Evolutionary conservation across 2,888 invertebrate genomes (phyloP).

Genomic region (Amphiduros pacificus): DNA sequence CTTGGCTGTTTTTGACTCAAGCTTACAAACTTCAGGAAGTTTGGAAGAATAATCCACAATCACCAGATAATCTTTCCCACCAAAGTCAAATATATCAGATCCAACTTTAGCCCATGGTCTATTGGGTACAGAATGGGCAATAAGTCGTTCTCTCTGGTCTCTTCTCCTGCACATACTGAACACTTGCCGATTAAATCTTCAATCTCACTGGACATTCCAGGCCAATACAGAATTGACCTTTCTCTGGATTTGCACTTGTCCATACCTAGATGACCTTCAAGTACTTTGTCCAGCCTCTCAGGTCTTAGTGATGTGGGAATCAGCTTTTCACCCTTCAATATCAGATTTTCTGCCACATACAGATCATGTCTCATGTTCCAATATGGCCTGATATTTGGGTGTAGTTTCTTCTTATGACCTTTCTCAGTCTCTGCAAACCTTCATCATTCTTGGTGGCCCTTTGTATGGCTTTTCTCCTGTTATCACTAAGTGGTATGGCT

Average conservation of each 20-base stretch:
- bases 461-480: background rate
- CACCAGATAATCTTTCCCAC: slow-evolving; percentile 24
- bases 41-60: slow-evolving; percentile 33
- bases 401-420: background rate
- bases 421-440: background rate
- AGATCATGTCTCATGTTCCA: slow-evolving; percentile 4
- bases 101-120: slow-evolving; percentile 29
- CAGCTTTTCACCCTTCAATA: slow-evolving; percentile 12
- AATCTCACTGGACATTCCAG: slow-evolving; percentile 1
- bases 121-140: slow-evolving; percentile 18
- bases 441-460: slow-evolving; percentile 1
- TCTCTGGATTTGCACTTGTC: slow-evolving; percentile 1
- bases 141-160: slow-evolving; percentile 18
- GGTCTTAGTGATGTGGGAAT: slow-evolving; percentile 11
- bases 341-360: slow-evolving; percentile 5
- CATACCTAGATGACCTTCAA: slow-evolving; percentile 11
- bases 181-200: background rate
- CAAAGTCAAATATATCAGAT: slow-evolving; percentile 22
- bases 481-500: background rate
- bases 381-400: background rate
- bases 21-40: slow-evolving; percentile 28
- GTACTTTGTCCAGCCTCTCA: slow-evolving; percentile 15
- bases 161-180: background rate
- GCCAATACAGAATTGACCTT: slow-evolving; percentile 19
- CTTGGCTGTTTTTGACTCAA: slow-evolving; percentile 26